A percentile compares a stretch with the other conserved stretches of the same genome.
Conservation (phyloP, 2,888 invertebrate genomes). For the Altica lythri region DNA sequence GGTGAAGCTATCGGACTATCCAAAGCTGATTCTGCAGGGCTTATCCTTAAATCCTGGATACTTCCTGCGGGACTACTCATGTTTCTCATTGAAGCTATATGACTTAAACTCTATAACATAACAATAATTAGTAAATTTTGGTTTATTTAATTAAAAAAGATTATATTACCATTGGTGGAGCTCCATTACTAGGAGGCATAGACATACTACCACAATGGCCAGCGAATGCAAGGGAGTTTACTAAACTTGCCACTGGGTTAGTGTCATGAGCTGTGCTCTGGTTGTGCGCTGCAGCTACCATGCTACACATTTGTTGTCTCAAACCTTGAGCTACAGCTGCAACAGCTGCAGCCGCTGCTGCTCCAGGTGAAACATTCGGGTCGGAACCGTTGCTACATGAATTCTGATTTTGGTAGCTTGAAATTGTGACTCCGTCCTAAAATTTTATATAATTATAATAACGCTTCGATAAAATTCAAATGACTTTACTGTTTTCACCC, state of each 20-base stretch:
- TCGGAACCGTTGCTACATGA: slow-evolving; percentile 63
- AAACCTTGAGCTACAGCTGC: slow-evolving; percentile 85
- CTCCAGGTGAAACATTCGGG: slow-evolving; percentile 67
- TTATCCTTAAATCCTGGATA: slow-evolving; percentile 57
- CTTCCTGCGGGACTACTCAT: slow-evolving; percentile 58
- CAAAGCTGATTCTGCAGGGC: slow-evolving; percentile 61
- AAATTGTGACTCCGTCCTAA: slow-evolving; percentile 65
- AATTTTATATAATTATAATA: too few relatives aligned
- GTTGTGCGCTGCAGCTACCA: slow-evolving; percentile 71
- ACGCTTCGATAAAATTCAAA: too few relatives aligned
- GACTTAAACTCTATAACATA: slow-evolving; percentile 47
- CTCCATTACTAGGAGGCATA: slow-evolving; percentile 53
- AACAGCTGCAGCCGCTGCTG: slow-evolving; percentile 82
- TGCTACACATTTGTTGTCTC: slow-evolving; percentile 84
- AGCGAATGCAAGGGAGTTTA: slow-evolving; percentile 55
- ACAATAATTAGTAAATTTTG: not conserved
- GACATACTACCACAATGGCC: slow-evolving; percentile 53
- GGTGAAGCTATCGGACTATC: slow-evolving; percentile 64
- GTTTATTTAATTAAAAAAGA: not conserved
- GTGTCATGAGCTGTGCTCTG: slow-evolving; percentile 60
- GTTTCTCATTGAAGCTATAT: slow-evolving; percentile 55
- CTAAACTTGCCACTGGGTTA: slow-evolving; percentile 55
- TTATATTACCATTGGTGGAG: slow-evolving; percentile 47
- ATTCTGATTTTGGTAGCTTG: slow-evolving; percentile 64
- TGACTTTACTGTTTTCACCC: too few relatives aligned